Evolutionary conservation across 2,797 vertebrate genomes (phyloP).

Genomic region (Tangara arthus): DNA sequence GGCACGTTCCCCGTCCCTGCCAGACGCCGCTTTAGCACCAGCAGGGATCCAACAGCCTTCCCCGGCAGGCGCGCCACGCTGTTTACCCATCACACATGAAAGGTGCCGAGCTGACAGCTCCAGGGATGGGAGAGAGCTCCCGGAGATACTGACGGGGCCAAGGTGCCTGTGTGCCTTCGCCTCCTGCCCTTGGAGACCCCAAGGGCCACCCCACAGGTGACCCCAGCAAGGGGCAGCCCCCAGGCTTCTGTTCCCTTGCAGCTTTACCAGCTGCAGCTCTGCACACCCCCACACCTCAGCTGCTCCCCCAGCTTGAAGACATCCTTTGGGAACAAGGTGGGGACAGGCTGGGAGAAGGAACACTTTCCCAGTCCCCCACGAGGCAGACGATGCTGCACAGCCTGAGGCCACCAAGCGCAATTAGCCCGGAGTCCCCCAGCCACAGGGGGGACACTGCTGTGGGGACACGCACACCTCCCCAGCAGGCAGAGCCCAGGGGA

Average conservation of each 20-base stretch:
- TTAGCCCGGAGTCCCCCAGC: background rate
- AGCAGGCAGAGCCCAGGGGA: background rate
- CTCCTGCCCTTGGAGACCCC: background rate
- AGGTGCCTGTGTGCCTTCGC: rapidly evolving
- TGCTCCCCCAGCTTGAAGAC: background rate
- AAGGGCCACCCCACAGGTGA: background rate
- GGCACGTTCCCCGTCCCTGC: slow-evolving; percentile 47
- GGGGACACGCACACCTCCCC: background rate
- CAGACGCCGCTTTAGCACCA: slow-evolving; percentile 60
- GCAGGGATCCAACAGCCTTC: slow-evolving; percentile 53
- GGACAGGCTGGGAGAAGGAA: background rate
- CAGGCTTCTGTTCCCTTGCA: background rate
- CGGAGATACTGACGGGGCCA: background rate
- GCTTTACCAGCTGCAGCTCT: background rate
- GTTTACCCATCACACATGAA: slow-evolving; percentile 56
- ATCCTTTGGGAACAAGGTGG: background rate
- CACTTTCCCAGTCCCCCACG: rapidly evolving
- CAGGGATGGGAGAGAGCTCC: background rate
- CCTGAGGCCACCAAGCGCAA: background rate
- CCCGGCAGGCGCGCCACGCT: background rate
- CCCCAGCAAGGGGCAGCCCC: background rate
- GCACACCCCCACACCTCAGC: background rate
- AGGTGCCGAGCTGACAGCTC: slow-evolving; percentile 39
- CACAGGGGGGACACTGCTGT: rapidly evolving
- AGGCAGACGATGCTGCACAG: background rate